These are phyloP conservation scores for Ischnura elegans DNA, from an alignment of 2,888 invertebrate species.

Conservation along the genomic window DNA sequence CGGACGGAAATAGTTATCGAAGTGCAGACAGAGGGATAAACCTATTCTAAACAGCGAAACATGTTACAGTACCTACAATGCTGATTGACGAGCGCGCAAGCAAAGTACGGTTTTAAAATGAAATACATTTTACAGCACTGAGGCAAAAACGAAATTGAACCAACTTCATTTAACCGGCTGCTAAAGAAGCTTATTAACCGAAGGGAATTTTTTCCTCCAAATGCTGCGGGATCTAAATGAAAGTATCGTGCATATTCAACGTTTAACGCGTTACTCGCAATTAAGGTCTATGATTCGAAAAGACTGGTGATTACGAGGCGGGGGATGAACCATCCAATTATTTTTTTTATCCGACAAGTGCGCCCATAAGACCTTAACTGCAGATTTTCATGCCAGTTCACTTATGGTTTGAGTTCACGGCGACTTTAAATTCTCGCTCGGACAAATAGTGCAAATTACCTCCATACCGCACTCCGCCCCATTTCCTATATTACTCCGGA, in stretches of 20 bases:
- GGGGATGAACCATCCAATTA: background rate
- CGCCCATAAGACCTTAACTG: background rate
- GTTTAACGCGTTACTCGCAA: background rate
- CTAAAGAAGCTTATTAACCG: no score
- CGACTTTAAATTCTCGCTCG: background rate
- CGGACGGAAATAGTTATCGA: slow-evolving; percentile 16
- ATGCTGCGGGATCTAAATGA: no score
- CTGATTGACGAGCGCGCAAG: background rate
- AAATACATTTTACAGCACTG: background rate
- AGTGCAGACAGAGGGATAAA: background rate
- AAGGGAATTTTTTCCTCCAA: no score
- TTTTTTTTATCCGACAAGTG: slow-evolving; percentile 15
- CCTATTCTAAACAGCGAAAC: background rate
- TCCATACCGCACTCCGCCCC: background rate
- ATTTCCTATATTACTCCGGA: background rate
- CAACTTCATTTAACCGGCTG: no score
- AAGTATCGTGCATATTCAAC: background rate
- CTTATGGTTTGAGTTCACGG: background rate
- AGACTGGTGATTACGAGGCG: background rate
- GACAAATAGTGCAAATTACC: background rate
- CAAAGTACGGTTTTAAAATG: background rate
- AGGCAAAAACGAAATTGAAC: no score
- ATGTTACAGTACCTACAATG: background rate
- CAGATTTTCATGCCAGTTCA: slow-evolving; percentile 14
- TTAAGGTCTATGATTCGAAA: background rate